phyloP scores from a whole-genome alignment of 1,140 invertebrate species.

The Heterodera carotae region DNA sequence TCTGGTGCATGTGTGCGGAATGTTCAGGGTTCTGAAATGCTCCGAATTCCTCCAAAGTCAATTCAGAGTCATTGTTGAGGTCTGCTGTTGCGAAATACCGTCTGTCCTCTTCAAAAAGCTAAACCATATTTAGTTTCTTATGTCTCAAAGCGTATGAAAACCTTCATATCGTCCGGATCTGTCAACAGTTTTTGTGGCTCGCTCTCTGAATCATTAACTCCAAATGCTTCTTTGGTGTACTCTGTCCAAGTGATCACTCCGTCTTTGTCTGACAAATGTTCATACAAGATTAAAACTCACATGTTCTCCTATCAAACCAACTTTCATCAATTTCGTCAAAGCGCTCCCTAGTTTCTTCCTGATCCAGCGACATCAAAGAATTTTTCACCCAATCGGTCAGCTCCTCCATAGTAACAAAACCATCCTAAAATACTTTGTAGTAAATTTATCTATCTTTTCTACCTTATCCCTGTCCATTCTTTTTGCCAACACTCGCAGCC shows the following conservation, averaged over 20 bases:
- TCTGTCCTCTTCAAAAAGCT: conserved; percentile 76
- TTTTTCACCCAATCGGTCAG: conserved; percentile 87
- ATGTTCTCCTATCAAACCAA: conserved; percentile 31
- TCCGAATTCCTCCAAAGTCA: conserved; percentile 80
- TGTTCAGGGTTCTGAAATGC: conserved; percentile 92
- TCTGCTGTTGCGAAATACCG: conserved; percentile 84
- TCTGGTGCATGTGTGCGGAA: conserved; percentile 77
- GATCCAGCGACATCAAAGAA: conserved; percentile 76
- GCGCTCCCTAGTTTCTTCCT: conserved; percentile 83
- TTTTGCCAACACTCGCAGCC: conserved; percentile 77
- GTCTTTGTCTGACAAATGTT: conserved; percentile 72
- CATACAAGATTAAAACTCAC: conserved; percentile 11
- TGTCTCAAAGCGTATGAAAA: too few relatives aligned
- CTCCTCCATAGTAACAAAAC: conserved; percentile 71
- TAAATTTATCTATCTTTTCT: conserved; percentile 73
- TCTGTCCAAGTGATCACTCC: conserved; percentile 83
- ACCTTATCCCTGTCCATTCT: conserved; percentile 85
- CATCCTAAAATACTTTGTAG: neutral
- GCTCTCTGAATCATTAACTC: conserved; percentile 66
- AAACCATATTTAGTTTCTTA: too few relatives aligned
- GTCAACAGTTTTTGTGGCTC: conserved; percentile 48
- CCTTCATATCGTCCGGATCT: conserved; percentile 54
- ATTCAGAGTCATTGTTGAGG: conserved; percentile 77
- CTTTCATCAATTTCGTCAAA: conserved; percentile 80
- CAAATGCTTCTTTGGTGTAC: conserved; percentile 81